Evolutionary conservation across 2,888 invertebrate species (phyloP).

Genomic region (Nezara viridula): DNA sequence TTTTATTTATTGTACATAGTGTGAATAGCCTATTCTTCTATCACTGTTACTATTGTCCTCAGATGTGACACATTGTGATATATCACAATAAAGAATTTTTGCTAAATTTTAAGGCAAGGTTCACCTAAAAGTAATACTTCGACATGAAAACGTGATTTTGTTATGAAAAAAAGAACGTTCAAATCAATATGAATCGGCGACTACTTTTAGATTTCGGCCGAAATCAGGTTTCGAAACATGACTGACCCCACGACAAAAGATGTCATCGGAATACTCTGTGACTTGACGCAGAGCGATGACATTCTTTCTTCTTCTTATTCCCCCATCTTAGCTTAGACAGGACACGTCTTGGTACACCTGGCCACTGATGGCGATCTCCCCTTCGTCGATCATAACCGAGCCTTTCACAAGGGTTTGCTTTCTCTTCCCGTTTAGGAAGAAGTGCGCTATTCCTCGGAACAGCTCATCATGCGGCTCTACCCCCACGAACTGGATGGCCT

Average conservation of each 20-base stretch:
- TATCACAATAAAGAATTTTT: too few relatives aligned
- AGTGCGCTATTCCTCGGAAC: slow-evolving; percentile 6
- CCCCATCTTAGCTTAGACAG: not conserved
- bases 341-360: not conserved
- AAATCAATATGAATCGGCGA: too few relatives aligned
- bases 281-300: not conserved
- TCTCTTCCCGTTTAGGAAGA: slow-evolving; percentile 38
- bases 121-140: too few relatives aligned
- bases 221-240: not conserved
- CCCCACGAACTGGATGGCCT: slow-evolving; percentile 43
- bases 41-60: too few relatives aligned
- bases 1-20: too few relatives aligned
- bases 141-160: too few relatives aligned
- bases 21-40: too few relatives aligned
- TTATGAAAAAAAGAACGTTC: too few relatives aligned
- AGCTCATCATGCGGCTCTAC: not conserved
- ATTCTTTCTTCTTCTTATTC: not conserved
- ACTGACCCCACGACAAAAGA: not conserved
- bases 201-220: not conserved
- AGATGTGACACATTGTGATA: too few relatives aligned
- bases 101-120: too few relatives aligned
- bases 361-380: not conserved
- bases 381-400: slow-evolving; percentile 17
- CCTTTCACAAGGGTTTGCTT: slow-evolving; percentile 33
- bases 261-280: not conserved